Conservation (phyloP, 2,113 vertebrate species). For the Benitochromis conjunctus region DNA sequence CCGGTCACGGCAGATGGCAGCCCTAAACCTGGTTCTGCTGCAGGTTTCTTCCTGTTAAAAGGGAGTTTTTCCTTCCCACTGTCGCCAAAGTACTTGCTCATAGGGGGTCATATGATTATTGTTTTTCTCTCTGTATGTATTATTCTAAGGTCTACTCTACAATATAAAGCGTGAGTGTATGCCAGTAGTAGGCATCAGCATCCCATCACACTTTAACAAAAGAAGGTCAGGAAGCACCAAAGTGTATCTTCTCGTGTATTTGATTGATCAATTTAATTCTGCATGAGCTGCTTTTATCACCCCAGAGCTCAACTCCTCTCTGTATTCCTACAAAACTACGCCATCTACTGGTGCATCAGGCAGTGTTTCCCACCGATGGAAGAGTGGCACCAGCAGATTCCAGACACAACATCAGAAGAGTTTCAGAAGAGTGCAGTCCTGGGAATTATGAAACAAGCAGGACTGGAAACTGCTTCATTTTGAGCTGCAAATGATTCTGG, state of each 20-base stretch:
- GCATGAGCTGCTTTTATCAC: neutral
- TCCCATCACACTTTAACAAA: neutral
- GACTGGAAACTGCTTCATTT: neutral
- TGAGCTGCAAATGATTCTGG: neutral
- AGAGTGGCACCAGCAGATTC: neutral
- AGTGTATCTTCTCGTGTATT: neutral
- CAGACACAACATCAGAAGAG: neutral
- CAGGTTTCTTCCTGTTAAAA: neutral
- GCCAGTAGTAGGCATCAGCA: neutral
- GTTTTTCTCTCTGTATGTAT: neutral
- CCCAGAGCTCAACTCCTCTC: neutral
- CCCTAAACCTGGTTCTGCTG: accelerated
- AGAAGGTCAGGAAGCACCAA: neutral
- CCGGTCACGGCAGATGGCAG: neutral
- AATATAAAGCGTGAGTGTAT: neutral
- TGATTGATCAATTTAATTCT: neutral
- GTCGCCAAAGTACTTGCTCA: accelerated
- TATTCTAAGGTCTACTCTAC: neutral
- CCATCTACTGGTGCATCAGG: slow-evolving; percentile 53
- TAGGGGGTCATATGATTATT: neutral
- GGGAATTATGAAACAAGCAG: neutral
- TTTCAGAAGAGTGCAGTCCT: neutral
- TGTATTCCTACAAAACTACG: slow-evolving; percentile 38
- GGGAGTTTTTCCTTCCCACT: neutral
- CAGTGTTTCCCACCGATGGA: accelerated